These are phyloP conservation scores for Capreolus pygargus DNA, from an alignment of 2,113 vertebrate species.

Conservation along the genomic window DNA sequence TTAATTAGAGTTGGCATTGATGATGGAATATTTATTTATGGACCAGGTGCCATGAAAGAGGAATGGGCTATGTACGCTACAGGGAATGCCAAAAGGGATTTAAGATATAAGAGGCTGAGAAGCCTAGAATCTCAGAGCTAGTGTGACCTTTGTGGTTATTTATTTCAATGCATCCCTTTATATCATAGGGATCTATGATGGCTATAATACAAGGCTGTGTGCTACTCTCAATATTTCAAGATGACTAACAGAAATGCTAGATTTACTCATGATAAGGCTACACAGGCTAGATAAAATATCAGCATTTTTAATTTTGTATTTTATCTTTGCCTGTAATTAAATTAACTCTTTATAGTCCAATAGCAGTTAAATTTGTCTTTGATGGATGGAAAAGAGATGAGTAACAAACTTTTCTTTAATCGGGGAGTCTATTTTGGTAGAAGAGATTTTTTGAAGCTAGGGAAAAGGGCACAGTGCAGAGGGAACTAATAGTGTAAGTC, in stretches of 20 bases:
- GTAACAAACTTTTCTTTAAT: conserved; percentile 1
- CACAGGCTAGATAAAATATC: neutral
- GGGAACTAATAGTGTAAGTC: neutral
- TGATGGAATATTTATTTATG: conserved; percentile 55
- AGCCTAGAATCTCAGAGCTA: neutral
- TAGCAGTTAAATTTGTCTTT: neutral
- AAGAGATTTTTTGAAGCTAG: neutral
- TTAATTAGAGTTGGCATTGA: conserved; percentile 45
- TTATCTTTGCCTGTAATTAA: neutral
- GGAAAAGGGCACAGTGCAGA: neutral
- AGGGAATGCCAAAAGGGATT: neutral
- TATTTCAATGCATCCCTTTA: neutral
- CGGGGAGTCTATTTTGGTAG: neutral
- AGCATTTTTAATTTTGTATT: neutral
- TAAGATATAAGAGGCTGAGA: neutral
- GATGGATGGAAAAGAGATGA: neutral
- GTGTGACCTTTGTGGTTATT: neutral
- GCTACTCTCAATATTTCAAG: neutral
- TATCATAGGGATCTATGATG: neutral
- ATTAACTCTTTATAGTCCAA: neutral
- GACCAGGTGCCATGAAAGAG: conserved; percentile 42
- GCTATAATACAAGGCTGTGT: neutral
- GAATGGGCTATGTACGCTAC: neutral
- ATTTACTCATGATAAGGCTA: neutral
- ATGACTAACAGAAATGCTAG: neutral